Conservation (phyloP, 2,797 vertebrate species). For the Enteromius anoplus region DNA sequence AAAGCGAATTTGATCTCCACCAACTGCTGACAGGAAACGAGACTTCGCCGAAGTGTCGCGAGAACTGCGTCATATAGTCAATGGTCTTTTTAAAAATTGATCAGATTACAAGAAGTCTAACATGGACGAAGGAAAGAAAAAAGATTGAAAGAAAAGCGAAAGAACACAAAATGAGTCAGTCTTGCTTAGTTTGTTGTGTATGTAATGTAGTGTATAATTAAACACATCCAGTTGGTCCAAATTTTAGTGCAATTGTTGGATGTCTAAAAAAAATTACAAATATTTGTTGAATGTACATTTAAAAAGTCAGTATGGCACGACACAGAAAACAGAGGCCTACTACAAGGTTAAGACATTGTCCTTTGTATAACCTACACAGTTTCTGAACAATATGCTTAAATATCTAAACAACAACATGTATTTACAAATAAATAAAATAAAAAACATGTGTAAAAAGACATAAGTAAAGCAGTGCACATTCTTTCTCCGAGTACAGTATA, state of each 20-base stretch:
- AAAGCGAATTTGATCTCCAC: conserved; percentile 48
- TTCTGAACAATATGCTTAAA: neutral
- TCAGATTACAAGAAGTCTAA: neutral
- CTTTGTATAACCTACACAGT: conserved; percentile 9
- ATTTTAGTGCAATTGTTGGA: conserved; percentile 24
- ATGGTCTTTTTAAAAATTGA: neutral
- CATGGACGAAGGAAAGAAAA: neutral
- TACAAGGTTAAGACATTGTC: conserved; percentile 35
- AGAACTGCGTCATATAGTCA: conserved; percentile 9
- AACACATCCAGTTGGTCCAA: conserved; percentile 36
- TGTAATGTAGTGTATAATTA: conserved; percentile 4
- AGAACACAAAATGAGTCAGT: neutral
- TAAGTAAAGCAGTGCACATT: conserved; percentile 48
- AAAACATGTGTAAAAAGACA: conserved; percentile 44
- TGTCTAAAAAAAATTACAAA: conserved; percentile 13
- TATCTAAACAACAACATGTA: neutral
- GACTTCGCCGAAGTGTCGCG: conserved; percentile 52
- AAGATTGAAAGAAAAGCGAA: conserved; percentile 7
- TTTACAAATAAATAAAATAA: conserved; percentile 26
- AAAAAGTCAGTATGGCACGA: neutral
- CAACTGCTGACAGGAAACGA: conserved; percentile 48
- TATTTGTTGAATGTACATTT: conserved; percentile 3
- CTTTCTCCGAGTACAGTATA: conserved; percentile 14
- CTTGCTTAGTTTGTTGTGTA: conserved; percentile 3
- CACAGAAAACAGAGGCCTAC: neutral